Base-by-base conservation (phyloP, 2,888 invertebrate genomes). In the Meteorus colon region DNA sequence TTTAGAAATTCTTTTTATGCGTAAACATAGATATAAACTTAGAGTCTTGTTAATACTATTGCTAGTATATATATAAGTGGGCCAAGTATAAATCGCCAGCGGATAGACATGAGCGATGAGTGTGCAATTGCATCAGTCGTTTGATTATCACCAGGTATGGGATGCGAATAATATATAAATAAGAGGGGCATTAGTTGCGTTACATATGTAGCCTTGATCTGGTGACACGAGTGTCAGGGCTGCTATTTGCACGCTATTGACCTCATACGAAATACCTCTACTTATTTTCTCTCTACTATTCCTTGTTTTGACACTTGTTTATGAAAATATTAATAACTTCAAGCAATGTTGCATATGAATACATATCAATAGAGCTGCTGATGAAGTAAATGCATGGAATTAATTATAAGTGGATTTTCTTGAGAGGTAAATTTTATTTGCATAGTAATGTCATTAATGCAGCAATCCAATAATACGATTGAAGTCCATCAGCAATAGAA, bases 51-150 rank as follows among this genome's bases (percentile, higher is more conserved):
- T 6, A 10, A 55, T 55, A 19, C 8, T 55, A 55, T 55, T 65
- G 74, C 70, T 73, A 34, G 73, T 72, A 76, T 77, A 80, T 77
- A 80, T 77, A 81, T 75, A 88, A 86, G 84, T 88, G 87, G 87
- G 89, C 89, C 89, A 89, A 89, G 89, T 87, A 88, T 86, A 55
- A 55, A 88, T 81, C 79, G 80, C 77, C 78, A 73, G 70, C 77
- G 81, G 83, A 86, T 83, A 80, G 85, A 82, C 82, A 81, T 55
- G 55, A 84, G 78, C 85, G 86, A 85, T 85, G 86, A 86, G 84
- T 86, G 83, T 83, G 78, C 48, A 66, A 72, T 85, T 86, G 81
- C 85, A 82, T 82, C 84, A 84, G 77, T 70, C 77, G 63, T 60
- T 68, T 63, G 78, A 81, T 82, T 80, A 81, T 82, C 69, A 63